Conservation (phyloP, 2,797 vertebrate species). For the Acanthis flammea region DNA sequence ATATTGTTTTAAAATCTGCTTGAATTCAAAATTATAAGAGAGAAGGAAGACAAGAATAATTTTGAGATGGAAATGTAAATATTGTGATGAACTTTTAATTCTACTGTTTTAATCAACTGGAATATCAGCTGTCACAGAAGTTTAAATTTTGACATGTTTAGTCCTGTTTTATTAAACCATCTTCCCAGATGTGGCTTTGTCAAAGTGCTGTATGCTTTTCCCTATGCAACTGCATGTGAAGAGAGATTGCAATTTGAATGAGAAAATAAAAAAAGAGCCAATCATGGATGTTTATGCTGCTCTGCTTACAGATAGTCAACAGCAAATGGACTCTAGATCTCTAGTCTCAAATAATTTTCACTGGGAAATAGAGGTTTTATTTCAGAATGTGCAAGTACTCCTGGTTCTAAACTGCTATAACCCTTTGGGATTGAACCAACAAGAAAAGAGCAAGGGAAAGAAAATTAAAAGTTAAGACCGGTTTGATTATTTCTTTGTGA, state of each 20-base stretch:
- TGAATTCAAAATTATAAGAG: neutral
- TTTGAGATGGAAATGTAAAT: neutral
- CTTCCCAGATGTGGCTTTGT: neutral
- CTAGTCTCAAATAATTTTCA: neutral
- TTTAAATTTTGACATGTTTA: neutral
- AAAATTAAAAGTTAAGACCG: constrained; percentile 50
- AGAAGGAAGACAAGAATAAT: neutral
- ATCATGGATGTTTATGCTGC: neutral
- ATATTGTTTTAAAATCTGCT: neutral
- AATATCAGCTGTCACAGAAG: neutral
- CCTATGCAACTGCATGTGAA: neutral
- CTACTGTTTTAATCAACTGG: neutral
- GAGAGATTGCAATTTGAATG: neutral
- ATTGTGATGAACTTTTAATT: neutral
- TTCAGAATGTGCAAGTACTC: neutral
- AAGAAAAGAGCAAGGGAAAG: constrained; percentile 15
- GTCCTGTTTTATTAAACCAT: neutral
- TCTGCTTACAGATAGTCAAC: neutral
- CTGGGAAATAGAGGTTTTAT: neutral
- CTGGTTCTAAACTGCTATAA: constrained; percentile 16
- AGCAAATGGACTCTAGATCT: neutral
- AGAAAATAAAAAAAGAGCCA: neutral
- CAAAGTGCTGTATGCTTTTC: neutral
- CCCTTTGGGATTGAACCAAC: constrained; percentile 38
- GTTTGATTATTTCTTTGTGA: constrained; percentile 60